A percentile compares a stretch with the other conserved stretches of the same genome.
Evolutionary conservation across 2,888 invertebrate genomes (phyloP).

Genomic region (Epinotia nisella): DNA sequence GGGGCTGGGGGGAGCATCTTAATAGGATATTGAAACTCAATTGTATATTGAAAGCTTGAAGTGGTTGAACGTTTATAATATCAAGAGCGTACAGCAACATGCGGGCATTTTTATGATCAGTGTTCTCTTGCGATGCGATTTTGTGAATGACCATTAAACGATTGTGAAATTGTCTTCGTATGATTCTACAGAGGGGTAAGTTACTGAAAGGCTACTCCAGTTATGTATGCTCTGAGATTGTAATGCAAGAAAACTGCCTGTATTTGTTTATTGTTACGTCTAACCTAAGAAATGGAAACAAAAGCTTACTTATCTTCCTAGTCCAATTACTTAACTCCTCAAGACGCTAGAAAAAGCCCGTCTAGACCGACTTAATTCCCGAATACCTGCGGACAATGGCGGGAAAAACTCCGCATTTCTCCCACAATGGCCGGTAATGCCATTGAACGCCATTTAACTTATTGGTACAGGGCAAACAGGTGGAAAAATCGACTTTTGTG

Average conservation of each 20-base stretch:
- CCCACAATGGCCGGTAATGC: conserved; percentile 7
- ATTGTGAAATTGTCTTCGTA: too few species aligned
- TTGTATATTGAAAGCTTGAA: too few species aligned
- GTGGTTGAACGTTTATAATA: too few species aligned
- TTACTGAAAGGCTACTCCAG: too few species aligned
- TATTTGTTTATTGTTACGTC: not conserved
- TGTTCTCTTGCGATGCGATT: too few species aligned
- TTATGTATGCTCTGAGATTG: too few species aligned
- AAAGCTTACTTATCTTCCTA: conserved; percentile 9
- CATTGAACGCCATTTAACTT: conserved; percentile 27
- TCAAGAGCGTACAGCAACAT: too few species aligned
- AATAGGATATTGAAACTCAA: too few species aligned
- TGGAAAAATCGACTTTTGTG: conserved; percentile 23
- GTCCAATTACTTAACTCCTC: conserved; percentile 25
- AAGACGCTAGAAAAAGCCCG: conserved; percentile 23
- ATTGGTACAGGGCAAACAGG: conserved; percentile 32
- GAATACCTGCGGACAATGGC: conserved; percentile 45
- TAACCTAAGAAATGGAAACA: conserved; percentile 1
- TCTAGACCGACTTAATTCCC: conserved; percentile 45
- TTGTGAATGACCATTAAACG: too few species aligned
- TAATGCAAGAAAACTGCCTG: not conserved
- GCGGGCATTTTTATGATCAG: too few species aligned
- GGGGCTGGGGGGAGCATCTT: too few species aligned
- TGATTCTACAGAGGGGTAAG: too few species aligned
- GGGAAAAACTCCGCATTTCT: conserved; percentile 14